Evolutionary conservation across 2,113 vertebrate genomes (phyloP).

Genomic region (Ameiurus melas): DNA sequence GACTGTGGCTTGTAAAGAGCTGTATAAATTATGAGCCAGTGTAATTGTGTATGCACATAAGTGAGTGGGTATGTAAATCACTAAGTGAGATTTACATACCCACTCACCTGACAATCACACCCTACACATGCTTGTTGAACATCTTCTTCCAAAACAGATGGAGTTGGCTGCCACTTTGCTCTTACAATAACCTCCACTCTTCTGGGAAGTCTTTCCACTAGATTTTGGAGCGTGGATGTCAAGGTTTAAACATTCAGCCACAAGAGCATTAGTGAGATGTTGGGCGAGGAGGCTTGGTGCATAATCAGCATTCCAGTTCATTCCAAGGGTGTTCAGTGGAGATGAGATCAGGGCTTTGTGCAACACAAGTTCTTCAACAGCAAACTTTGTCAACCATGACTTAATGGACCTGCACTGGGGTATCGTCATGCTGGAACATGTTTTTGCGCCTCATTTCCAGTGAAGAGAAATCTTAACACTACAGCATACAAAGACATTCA

Average conservation of each 20-base stretch:
- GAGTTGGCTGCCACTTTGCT: background rate
- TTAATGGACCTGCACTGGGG: background rate
- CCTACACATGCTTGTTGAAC: background rate
- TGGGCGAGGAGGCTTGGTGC: background rate
- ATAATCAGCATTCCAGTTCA: background rate
- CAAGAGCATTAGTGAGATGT: background rate
- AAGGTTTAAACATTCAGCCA: background rate
- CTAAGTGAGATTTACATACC: background rate
- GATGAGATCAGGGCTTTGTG: background rate
- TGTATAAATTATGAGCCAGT: conserved; percentile 6
- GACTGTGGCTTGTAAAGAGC: background rate
- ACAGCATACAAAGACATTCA: background rate
- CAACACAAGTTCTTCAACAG: background rate
- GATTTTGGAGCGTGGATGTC: background rate
- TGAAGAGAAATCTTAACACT: background rate
- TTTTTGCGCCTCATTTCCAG: background rate
- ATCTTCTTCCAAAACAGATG: background rate
- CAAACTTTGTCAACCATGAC: background rate
- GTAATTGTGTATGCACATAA: background rate
- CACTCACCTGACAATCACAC: background rate
- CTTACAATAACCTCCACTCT: background rate
- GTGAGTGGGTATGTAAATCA: background rate
- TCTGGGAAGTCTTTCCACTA: background rate
- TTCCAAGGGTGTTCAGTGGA: background rate
- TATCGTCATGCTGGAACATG: background rate